Evolutionary conservation across 2,797 vertebrate species (phyloP).

Genomic region (Anguilla obscura): DNA sequence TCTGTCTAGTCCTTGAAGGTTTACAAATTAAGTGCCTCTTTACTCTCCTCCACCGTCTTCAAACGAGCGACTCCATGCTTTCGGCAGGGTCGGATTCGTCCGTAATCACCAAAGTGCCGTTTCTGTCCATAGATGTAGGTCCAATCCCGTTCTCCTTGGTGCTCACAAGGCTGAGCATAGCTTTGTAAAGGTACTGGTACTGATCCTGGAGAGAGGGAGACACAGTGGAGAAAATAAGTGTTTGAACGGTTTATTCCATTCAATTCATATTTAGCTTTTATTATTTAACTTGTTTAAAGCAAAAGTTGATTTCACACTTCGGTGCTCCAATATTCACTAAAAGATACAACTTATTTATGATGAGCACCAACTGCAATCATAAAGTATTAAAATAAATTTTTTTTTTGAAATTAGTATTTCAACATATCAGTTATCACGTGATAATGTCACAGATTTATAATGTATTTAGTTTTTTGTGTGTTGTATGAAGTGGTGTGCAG

Average conservation of each 20-base stretch:
- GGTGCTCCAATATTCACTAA: not conserved
- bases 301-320: not conserved
- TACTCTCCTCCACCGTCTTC: conserved; percentile 60
- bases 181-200: conserved; percentile 93
- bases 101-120: conserved; percentile 80
- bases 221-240: not conserved
- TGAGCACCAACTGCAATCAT: not conserved
- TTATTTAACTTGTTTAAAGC: not conserved
- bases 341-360: not conserved
- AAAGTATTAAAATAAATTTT: not conserved
- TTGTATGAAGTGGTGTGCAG: not conserved
- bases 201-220: conserved; percentile 78
- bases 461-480: not conserved
- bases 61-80: conserved; percentile 93
- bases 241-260: not conserved
- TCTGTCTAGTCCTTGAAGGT: conserved; percentile 87
- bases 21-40: conserved; percentile 86
- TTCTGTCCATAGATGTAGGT: conserved; percentile 81
- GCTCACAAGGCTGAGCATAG: conserved; percentile 90
- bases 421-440: not conserved
- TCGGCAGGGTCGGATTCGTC: conserved; percentile 91
- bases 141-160: conserved; percentile 82
- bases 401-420: not conserved
- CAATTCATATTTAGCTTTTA: not conserved
- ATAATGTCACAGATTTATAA: not conserved